Conservation (phyloP, 2,113 vertebrate species). For the Bos taurus region DNA sequence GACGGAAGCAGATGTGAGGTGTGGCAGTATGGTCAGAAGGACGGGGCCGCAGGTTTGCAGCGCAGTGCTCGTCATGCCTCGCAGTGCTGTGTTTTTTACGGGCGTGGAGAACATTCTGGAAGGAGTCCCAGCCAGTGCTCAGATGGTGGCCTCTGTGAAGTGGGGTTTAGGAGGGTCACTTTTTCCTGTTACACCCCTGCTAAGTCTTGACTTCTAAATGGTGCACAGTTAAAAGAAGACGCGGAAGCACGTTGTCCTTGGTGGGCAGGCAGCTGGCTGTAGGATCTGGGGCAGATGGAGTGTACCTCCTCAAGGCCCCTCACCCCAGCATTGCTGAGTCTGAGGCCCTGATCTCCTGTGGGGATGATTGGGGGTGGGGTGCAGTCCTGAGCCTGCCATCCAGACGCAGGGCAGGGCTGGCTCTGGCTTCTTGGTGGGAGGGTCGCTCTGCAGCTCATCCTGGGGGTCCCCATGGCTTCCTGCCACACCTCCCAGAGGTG, state of each 20-base stretch:
- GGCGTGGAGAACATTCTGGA: background rate
- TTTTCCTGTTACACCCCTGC: background rate
- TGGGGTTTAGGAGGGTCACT: background rate
- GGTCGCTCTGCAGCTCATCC: background rate
- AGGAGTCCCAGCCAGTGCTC: background rate
- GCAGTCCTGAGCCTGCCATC: background rate
- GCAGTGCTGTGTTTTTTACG: background rate
- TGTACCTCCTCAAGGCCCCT: background rate
- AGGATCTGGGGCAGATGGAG: background rate
- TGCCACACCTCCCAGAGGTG: background rate
- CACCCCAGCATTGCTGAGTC: too few relatives aligned
- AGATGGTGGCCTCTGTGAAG: background rate
- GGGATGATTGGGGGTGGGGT: background rate
- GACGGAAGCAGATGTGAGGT: background rate
- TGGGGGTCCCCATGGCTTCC: background rate
- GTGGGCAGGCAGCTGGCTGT: background rate
- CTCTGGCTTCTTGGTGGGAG: background rate
- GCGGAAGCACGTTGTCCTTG: too few relatives aligned
- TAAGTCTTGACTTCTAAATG: background rate
- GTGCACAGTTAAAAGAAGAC: background rate
- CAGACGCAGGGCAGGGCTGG: background rate
- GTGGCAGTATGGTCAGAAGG: background rate
- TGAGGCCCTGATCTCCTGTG: background rate
- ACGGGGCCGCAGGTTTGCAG: background rate
- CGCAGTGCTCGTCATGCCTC: rapidly evolving